Percentiles rank a stretch among this genome's conserved stretches.
phyloP scores from a whole-genome alignment of 2,113 vertebrate species.

The Lates calcarifer region DNA sequence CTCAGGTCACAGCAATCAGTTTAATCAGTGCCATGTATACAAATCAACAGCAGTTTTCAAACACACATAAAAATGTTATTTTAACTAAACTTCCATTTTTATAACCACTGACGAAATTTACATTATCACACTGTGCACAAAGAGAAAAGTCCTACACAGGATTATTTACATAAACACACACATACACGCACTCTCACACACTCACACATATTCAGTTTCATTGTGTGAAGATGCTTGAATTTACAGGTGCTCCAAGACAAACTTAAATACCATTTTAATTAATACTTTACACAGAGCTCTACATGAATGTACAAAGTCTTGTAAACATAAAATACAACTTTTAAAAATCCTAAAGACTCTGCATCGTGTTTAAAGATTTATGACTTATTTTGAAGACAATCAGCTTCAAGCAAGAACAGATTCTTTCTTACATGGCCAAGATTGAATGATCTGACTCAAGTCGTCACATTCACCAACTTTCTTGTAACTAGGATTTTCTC shows the following conservation, averaged over 20 bases:
- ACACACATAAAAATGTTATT: conserved; percentile 38
- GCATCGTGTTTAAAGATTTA: not conserved
- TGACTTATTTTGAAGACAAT: not conserved
- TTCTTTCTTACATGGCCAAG: not conserved
- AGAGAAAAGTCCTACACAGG: conserved; percentile 9
- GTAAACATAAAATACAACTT: not conserved
- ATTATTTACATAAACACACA: conserved; percentile 31
- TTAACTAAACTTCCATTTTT: conserved; percentile 38
- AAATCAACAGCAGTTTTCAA: conserved; percentile 47
- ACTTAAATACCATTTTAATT: conserved; percentile 5
- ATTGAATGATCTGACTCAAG: too few species aligned
- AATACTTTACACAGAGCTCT: not conserved
- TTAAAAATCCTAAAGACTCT: not conserved
- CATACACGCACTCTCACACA: conserved; percentile 25
- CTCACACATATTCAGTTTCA: conserved; percentile 9
- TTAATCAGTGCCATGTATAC: conserved; percentile 61
- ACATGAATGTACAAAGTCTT: not conserved
- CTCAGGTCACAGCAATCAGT: conserved; percentile 39
- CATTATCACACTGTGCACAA: conserved; percentile 60
- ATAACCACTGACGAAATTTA: conserved; percentile 48
- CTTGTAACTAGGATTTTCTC: too few species aligned
- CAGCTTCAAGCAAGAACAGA: conserved; percentile 5
- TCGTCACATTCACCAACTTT: too few species aligned
- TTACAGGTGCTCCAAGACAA: conserved; percentile 21
- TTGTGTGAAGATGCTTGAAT: conserved; percentile 23